Base-by-base conservation (phyloP, 2,888 invertebrate species). In the Archaeoteleia sp. region DNA sequence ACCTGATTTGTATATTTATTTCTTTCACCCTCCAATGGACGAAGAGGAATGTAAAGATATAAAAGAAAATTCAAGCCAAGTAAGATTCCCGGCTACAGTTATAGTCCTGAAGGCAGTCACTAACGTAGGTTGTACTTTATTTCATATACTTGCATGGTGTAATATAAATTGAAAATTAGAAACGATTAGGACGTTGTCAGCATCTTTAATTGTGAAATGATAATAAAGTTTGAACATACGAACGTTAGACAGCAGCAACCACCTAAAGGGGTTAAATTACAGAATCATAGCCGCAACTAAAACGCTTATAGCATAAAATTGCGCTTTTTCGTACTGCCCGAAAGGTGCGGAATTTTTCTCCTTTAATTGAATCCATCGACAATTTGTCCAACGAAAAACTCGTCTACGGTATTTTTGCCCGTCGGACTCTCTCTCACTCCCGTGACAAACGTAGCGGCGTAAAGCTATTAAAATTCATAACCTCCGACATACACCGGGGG, bases 381-480 rank as follows among this genome's bases (percentile, higher is more conserved):
- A 83, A 82, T 83, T 84, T 84, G 83, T 83, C 81, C 78, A 75
- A 78, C 76, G 78, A 79, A 83, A 84, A 82, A 81, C 61, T 75
- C 80, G 76, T 79, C 79, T 69, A 43, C 77, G 82, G 78, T 82
- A 82, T 83, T 82, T 82, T 82, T 78, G 76, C 66, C 71, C 67
- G 40, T 42, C 60, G 65, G 49, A 35, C 61, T 39, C 61, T 51
- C 71, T 62, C 72, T 69, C 71, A 66, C 75, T 65, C 74, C 66
- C 73, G 71, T 74, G 74, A 72, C 77, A 68, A 67, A 66, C 70
- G 67, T 70, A 57, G 77, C 77, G 76, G 78, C 78, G 78, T 83
- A 84, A 84, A 82, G 84, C 83, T 83, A 84, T 85, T 84, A 84
- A 85, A 85, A 85, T 85, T 85, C 84, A 85, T 85, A 84, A 85